phyloP scores from a whole-genome alignment of 30 jellyfish, hydroid and myxozoan species.

The Chironex yamaguchii region DNA sequence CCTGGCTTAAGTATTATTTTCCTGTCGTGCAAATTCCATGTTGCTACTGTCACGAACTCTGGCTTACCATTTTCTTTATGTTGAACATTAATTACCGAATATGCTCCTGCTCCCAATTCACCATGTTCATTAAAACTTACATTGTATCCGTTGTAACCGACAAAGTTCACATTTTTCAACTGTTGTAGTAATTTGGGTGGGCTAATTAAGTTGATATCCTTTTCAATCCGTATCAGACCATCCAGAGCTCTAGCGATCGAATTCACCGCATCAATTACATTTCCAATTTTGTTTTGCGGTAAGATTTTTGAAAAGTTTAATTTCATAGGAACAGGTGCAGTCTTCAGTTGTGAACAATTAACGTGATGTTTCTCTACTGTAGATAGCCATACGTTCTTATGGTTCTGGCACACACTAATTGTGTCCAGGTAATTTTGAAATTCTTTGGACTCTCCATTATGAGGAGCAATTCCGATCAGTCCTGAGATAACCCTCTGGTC shows the following conservation, averaged over 20 bases:
- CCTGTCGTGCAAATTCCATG: slow-evolving; percentile 56
- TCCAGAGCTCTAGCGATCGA: slow-evolving; percentile 67
- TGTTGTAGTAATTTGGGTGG: slow-evolving; percentile 3
- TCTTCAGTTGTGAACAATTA: neutral
- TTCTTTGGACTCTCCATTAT: slow-evolving; percentile 38
- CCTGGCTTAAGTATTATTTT: neutral
- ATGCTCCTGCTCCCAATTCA: slow-evolving; percentile 65
- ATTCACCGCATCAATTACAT: slow-evolving; percentile 70
- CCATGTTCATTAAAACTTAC: slow-evolving; percentile 67
- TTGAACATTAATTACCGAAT: slow-evolving; percentile 55
- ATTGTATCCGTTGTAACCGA: slow-evolving; percentile 38
- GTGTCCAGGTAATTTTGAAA: slow-evolving; percentile 30
- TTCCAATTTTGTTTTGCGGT: slow-evolving; percentile 40
- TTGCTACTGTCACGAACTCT: slow-evolving; percentile 31
- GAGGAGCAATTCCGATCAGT: slow-evolving; percentile 55
- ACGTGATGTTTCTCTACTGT: neutral
- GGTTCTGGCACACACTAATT: neutral
- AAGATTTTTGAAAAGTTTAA: neutral
- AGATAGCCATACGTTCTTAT: slow-evolving; percentile 1
- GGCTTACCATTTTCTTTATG: slow-evolving; percentile 7
- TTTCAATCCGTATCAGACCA: neutral
- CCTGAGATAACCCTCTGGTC: slow-evolving; percentile 67
- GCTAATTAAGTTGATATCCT: neutral
- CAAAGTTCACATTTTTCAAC: slow-evolving; percentile 37
- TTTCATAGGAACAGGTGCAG: slow-evolving; percentile 1